phyloP scores from a whole-genome alignment of 2,888 invertebrate species.

The Cryptus viduatorius region DNA sequence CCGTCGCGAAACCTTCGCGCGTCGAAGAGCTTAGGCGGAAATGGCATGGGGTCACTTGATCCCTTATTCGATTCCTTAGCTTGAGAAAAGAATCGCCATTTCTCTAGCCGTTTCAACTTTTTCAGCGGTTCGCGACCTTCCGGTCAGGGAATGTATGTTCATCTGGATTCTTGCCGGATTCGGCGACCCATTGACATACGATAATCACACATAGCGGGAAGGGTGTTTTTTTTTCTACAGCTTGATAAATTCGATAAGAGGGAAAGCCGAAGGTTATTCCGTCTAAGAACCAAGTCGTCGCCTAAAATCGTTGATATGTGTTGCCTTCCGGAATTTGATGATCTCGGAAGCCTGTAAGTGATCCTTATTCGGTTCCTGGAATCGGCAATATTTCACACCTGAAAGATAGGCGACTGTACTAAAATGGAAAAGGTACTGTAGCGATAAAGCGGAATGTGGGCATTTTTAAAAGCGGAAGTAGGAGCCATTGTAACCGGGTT shows the following conservation, averaged over 20 bases:
- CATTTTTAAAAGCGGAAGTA: not conserved
- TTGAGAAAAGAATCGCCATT: constrained; percentile 11
- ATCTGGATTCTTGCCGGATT: constrained; percentile 10
- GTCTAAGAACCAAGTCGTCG: not conserved
- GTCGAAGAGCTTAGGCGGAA: constrained; percentile 43
- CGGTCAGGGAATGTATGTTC: constrained; percentile 16
- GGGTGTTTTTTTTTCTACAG: not conserved
- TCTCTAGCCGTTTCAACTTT: constrained; percentile 3
- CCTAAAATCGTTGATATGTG: too few species aligned
- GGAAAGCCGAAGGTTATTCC: not conserved
- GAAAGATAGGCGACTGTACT: not conserved
- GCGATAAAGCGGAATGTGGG: not conserved
- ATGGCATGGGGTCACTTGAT: constrained; percentile 46
- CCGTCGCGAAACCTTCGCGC: constrained; percentile 58
- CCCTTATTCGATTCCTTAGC: constrained; percentile 32
- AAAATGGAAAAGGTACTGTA: not conserved
- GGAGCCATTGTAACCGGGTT: not conserved
- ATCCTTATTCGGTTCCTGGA: not conserved
- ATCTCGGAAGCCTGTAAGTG: not conserved
- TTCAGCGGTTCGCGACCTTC: constrained; percentile 2
- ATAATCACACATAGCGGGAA: not conserved
- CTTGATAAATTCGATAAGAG: constrained; percentile 5
- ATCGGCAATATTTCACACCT: not conserved
- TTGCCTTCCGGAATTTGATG: not conserved
- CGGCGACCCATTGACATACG: constrained; percentile 26